Conservation (phyloP, 2,888 invertebrate genomes). For the Melinopterus prodromus region DNA sequence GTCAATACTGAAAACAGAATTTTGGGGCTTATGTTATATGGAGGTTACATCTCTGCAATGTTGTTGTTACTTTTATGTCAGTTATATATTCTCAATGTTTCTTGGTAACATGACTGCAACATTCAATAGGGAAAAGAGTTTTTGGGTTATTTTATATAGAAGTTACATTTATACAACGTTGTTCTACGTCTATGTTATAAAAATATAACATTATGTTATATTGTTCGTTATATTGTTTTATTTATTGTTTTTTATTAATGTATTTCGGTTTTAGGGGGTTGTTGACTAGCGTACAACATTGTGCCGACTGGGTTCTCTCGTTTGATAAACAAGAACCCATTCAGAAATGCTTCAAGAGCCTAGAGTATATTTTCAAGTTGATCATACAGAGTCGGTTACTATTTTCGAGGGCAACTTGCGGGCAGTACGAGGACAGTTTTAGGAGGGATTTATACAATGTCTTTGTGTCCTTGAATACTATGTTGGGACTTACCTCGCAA, state of each 20-base stretch:
- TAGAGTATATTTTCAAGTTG: conserved; percentile 92
- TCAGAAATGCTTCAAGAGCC: conserved; percentile 87
- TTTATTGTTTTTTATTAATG: too few relatives aligned
- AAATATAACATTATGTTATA: background rate
- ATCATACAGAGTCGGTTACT: conserved; percentile 88
- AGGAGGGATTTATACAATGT: conserved; percentile 82
- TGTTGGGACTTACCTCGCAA: conserved; percentile 73
- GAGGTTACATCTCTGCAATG: too few relatives aligned
- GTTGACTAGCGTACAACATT: conserved; percentile 87
- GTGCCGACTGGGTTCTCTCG: conserved; percentile 85
- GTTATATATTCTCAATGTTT: too few relatives aligned
- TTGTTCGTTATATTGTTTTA: too few relatives aligned
- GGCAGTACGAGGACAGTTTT: conserved; percentile 89
- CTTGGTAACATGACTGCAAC: too few relatives aligned
- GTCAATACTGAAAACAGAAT: too few relatives aligned
- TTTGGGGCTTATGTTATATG: too few relatives aligned
- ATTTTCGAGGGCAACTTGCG: conserved; percentile 87
- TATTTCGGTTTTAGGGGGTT: conserved; percentile 72
- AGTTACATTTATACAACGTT: background rate
- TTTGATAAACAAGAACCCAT: conserved; percentile 90
- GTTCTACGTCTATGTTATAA: background rate
- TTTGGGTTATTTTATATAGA: conserved; percentile 7
- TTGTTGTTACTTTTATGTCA: too few relatives aligned
- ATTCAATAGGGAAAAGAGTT: background rate
- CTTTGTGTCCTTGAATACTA: conserved; percentile 79